Evolutionary conservation across 2,888 invertebrate genomes (phyloP).

Genomic region (Drosophila anceps): DNA sequence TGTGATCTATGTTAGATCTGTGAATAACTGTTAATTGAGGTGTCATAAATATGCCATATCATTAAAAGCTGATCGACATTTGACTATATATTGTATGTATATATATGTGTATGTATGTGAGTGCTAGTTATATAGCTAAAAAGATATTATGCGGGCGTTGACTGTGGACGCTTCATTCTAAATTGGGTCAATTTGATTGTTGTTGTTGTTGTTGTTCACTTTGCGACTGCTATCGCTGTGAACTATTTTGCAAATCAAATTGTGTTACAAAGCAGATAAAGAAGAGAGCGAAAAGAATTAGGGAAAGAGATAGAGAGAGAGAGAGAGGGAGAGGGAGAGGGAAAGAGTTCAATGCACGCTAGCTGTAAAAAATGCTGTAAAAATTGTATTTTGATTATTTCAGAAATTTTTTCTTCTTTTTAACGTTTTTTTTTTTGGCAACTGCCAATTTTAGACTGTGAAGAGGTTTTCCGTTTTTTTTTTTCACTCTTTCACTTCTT

Average conservation of each 20-base stretch:
- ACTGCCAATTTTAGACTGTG: conserved; percentile 30
- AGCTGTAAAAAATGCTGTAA: conserved; percentile 33
- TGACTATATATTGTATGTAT: background rate
- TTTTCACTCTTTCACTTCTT: background rate
- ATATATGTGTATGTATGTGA: background rate
- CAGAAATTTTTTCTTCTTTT: background rate
- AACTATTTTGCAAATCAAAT: conserved; percentile 66
- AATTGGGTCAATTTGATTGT: conserved; percentile 50
- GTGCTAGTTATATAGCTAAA: conserved; percentile 1
- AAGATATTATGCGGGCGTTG: conserved; percentile 50
- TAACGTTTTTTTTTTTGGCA: conserved; percentile 21
- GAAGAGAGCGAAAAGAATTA: conserved; percentile 8
- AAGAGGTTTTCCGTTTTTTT: conserved; percentile 25
- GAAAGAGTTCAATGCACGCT: conserved; percentile 56
- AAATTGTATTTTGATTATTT: conserved; percentile 24
- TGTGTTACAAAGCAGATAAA: conserved; percentile 49
- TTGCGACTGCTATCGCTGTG: conserved; percentile 16
- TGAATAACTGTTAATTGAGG: conserved; percentile 58
- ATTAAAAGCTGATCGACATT: conserved; percentile 32
- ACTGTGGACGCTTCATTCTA: conserved; percentile 33
- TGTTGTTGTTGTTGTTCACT: background rate
- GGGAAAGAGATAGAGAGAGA: conserved; percentile 3
- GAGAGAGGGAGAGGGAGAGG: conserved; percentile 4
- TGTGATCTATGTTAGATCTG: conserved; percentile 41
- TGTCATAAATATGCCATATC: conserved; percentile 58